These are phyloP conservation scores for Cataglyphis rosenhaueri DNA, from an alignment of 2,888 invertebrate genomes.

Conservation along the genomic window DNA sequence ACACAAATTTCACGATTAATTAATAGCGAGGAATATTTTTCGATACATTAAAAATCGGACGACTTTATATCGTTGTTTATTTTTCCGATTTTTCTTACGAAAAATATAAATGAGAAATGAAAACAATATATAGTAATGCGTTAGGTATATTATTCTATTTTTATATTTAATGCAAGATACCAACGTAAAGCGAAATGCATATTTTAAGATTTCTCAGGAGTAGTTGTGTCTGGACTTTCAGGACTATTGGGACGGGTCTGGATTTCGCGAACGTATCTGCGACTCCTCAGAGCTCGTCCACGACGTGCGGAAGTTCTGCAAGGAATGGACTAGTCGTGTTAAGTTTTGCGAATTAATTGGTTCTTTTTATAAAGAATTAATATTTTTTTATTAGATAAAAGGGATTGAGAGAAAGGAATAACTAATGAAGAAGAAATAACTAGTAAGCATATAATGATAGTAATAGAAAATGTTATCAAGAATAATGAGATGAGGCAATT, in stretches of 20 bases:
- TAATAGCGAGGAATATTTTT: not conserved
- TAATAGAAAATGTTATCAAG: not conserved
- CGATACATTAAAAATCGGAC: not conserved
- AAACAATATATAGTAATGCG: not conserved
- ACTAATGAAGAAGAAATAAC: too few species aligned
- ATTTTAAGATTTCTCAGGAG: slow-evolving; percentile 70
- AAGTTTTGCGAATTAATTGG: not conserved
- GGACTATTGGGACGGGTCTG: slow-evolving; percentile 69
- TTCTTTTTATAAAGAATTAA: not conserved
- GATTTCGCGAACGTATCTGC: slow-evolving; percentile 73
- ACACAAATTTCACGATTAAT: slow-evolving; percentile 1
- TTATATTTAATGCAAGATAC: slow-evolving; percentile 3
- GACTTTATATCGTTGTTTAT: not conserved
- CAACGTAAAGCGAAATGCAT: not conserved
- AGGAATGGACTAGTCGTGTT: slow-evolving; percentile 62
- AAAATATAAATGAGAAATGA: not conserved
- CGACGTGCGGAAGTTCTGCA: slow-evolving; percentile 76
- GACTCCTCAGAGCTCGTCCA: slow-evolving; percentile 82
- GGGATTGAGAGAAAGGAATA: not conserved
- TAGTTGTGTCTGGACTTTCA: slow-evolving; percentile 57
- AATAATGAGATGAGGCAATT: slow-evolving; percentile 7
- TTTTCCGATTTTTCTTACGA: not conserved
- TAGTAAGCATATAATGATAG: not conserved
- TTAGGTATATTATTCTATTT: not conserved
- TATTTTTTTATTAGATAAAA: slow-evolving; percentile 17